phyloP scores from a whole-genome alignment of 2,113 vertebrate genomes.

The Onychostruthus taczanowskii region DNA sequence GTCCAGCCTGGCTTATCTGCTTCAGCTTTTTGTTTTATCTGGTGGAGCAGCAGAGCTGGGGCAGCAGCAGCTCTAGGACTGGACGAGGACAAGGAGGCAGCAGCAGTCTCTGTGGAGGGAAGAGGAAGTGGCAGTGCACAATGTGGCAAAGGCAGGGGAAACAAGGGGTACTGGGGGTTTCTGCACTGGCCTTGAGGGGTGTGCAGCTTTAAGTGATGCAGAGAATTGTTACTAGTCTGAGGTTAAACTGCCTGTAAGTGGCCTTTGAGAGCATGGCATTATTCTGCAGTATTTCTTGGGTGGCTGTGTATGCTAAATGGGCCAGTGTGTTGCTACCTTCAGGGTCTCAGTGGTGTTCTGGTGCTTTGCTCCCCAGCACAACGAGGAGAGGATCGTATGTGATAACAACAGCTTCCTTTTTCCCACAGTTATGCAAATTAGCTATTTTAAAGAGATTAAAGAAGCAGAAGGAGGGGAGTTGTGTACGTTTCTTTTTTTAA shows the following conservation, averaged over 20 bases:
- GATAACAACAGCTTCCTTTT: constrained; percentile 41
- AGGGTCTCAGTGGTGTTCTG: background rate
- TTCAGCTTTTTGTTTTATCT: background rate
- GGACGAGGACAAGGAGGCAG: background rate
- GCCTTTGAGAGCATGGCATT: background rate
- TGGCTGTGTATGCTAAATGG: background rate
- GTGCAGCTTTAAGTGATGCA: background rate
- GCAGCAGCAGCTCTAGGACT: background rate
- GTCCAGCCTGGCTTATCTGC: background rate
- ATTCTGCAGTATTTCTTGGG: background rate
- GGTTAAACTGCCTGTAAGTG: background rate
- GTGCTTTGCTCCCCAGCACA: background rate
- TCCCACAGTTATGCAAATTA: constrained; percentile 49
- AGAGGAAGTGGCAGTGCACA: too few relatives aligned
- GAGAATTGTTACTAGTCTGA: background rate
- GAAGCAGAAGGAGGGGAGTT: background rate
- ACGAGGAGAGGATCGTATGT: background rate
- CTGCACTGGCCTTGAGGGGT: background rate
- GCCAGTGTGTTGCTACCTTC: background rate
- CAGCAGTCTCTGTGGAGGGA: background rate
- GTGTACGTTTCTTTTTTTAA: background rate
- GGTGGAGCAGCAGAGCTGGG: background rate
- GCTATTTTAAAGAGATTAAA: constrained; percentile 32
- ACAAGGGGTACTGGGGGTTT: fast-evolving
- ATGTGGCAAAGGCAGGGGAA: background rate